Base-by-base conservation (phyloP, 1,140 invertebrate species). In the Orius insidiosus region DNA sequence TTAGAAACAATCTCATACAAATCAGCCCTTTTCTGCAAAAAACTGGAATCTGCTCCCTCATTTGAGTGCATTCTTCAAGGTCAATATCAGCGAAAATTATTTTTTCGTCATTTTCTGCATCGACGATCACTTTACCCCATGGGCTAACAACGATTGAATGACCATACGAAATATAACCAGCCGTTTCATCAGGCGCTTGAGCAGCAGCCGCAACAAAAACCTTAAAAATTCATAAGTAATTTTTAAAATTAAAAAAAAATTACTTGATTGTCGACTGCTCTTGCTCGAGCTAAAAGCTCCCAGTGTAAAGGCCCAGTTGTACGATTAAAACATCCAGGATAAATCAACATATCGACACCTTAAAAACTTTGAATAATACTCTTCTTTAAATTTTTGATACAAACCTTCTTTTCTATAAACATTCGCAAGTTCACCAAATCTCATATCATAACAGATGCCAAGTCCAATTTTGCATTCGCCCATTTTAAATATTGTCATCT, bases 291-390 rank as follows among this genome's bases (percentile, higher is more conserved):
- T 3, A 96, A 63, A 2, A 94, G 62, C 55, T 90, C 82, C 89
- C 89, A 96, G 60, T 95, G 90, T 8, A 82, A 62, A 1, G 88
- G 88, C 0, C 92, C 92, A 1, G 90, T 95, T 8, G 85, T 93
- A 79, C 90, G 85, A 63, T 93, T 95, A 59, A 95, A 96, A 9
- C 89, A 89, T 37, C 78, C 87, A n/a, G 89, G 89, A 63, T 90
- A 94, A 7, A 95, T 64, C 10, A 93, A 60, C 55, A 92, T 63
- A 44, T 85, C 72, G 57, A 87, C 92, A 2, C 84, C 85, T 80
- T 54, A 51, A 53, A 9, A 33, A 35, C 16, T 48, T n/a, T n/a
- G n/a, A n/a, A n/a, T n/a, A n/a, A n/a, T n/a, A n/a, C n/a, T n/a
- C n/a, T n/a, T n/a, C n/a, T n/a, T n/a, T n/a, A n/a, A n/a, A n/a